Conservation (phyloP, 2,797 vertebrate species). For the Lepilemur ruficaudatus region DNA sequence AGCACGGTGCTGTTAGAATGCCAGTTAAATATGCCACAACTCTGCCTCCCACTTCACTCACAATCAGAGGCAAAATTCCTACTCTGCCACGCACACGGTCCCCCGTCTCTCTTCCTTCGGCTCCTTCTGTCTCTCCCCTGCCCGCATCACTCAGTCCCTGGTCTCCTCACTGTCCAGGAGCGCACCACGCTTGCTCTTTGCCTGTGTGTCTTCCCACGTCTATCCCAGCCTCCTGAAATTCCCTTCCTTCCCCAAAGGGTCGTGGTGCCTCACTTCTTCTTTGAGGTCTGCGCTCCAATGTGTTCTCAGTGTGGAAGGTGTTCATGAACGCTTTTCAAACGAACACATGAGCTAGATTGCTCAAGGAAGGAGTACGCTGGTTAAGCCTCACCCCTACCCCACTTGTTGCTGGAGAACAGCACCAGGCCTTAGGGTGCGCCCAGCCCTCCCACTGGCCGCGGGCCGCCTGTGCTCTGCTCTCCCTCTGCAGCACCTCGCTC, state of each 20-base stretch:
- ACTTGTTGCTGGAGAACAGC: background rate
- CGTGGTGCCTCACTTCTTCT: background rate
- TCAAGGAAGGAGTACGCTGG: background rate
- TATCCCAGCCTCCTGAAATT: background rate
- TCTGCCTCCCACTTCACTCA: background rate
- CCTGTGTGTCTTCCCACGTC: background rate
- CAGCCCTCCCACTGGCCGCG: background rate
- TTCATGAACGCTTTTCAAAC: background rate
- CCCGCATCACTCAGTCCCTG: background rate
- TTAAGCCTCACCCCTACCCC: background rate
- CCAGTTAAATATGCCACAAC: rapidly evolving
- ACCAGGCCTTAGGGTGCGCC: background rate
- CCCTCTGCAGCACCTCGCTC: background rate
- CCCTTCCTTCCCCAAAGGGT: background rate
- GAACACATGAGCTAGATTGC: background rate
- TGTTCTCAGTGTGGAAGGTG: background rate
- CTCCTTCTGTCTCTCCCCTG: background rate
- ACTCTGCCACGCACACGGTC: background rate
- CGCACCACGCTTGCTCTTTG: background rate
- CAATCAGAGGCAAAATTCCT: background rate
- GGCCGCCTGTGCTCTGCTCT: rapidly evolving
- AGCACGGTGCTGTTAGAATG: background rate
- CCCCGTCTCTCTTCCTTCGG: background rate
- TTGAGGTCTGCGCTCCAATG: background rate
- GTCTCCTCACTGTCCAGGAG: background rate